Conservation (phyloP, 2,113 vertebrate species). For the Siniperca knerii region DNA sequence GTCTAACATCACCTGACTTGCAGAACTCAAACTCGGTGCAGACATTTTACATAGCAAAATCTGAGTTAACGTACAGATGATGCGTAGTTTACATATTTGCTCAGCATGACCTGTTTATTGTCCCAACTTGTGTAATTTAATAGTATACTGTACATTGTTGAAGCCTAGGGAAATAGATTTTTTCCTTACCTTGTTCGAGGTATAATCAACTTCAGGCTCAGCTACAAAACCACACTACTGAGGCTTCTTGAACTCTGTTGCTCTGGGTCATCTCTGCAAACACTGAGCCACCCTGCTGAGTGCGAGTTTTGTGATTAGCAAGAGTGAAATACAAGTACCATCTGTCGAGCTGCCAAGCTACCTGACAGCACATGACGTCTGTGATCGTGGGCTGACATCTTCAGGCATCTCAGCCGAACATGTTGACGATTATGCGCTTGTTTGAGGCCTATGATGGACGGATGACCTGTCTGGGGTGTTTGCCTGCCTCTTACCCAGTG, state of each 20-base stretch:
- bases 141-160: not conserved
- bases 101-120: not conserved
- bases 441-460: conserved; percentile 7
- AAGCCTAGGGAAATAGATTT: not conserved
- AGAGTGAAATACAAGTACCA: conserved; percentile 68
- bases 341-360: conserved; percentile 62
- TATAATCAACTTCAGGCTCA: conserved; percentile 22
- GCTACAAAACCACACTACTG: conserved; percentile 7
- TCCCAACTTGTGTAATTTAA: not conserved
- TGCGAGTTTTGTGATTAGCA: conserved; percentile 68
- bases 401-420: not conserved
- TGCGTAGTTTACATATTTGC: not conserved
- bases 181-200: not conserved
- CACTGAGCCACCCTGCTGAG: conserved; percentile 51
- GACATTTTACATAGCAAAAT: not conserved
- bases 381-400: conserved; percentile 28
- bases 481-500: not conserved
- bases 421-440: not conserved
- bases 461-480: not conserved
- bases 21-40: not conserved
- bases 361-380: conserved; percentile 58
- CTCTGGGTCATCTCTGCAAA: conserved; percentile 51
- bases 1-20: not conserved
- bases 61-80: not conserved
- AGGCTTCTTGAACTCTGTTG: conserved; percentile 48